Evolutionary conservation across 2,797 vertebrate genomes (phyloP).

Genomic region (Oreochromis grahami): DNA sequence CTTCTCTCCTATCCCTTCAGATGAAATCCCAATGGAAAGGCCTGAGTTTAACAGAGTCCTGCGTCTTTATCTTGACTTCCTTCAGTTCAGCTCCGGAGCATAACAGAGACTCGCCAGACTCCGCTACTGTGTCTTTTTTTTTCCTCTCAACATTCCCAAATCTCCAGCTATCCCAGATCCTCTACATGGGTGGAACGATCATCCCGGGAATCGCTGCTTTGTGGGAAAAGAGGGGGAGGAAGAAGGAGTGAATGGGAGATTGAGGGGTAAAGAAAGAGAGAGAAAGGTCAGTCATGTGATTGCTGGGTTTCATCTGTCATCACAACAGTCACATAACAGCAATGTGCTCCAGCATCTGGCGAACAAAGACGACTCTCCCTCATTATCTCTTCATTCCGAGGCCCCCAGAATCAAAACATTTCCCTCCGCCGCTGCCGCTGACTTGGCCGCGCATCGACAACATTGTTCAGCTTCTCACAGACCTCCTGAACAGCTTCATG

Average conservation of each 20-base stretch:
- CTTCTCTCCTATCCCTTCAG: slow-evolving; percentile 71
- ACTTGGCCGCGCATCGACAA: slow-evolving; percentile 24
- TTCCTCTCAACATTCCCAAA: slow-evolving; percentile 68
- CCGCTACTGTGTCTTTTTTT: slow-evolving; percentile 44
- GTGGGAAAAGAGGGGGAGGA: slow-evolving; percentile 71
- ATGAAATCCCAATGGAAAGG: slow-evolving; percentile 92
- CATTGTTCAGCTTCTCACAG: slow-evolving; percentile 32
- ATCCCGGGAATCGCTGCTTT: slow-evolving; percentile 92
- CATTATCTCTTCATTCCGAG: slow-evolving; percentile 67
- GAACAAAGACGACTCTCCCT: slow-evolving; percentile 66
- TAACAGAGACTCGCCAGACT: slow-evolving; percentile 60
- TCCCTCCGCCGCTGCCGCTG: slow-evolving; percentile 18
- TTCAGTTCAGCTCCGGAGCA: slow-evolving; percentile 77
- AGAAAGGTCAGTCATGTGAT: slow-evolving; percentile 70
- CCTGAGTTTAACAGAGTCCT: slow-evolving; percentile 87
- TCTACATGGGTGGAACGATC: slow-evolving; percentile 98
- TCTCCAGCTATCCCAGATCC: slow-evolving; percentile 71
- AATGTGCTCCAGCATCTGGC: slow-evolving; percentile 73
- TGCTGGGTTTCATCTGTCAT: slow-evolving; percentile 76
- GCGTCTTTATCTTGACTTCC: slow-evolving; percentile 64
- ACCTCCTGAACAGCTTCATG: slow-evolving; percentile 39
- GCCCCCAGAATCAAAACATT: slow-evolving; percentile 69
- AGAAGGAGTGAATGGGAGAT: background rate
- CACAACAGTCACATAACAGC: slow-evolving; percentile 74
- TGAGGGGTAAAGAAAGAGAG: background rate